Conservation (phyloP, 2,113 vertebrate genomes). For the Genyomyrus donnyi region DNA sequence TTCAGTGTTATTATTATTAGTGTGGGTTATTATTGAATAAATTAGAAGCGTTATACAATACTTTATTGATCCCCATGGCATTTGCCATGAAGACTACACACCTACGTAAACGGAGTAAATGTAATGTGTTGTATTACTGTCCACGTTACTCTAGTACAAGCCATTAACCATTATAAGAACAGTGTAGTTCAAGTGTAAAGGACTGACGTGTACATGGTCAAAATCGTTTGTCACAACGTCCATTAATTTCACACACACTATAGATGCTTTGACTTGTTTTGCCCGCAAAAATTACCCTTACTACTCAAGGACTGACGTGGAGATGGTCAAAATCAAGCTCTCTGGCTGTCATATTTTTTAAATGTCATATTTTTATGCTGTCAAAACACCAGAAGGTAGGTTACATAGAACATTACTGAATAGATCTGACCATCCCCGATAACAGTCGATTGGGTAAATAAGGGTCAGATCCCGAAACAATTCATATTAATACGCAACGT, state of each 20-base stretch:
- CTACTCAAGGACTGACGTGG: background rate
- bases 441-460: background rate
- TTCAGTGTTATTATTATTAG: background rate
- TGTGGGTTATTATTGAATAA: background rate
- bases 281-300: background rate
- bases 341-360: background rate
- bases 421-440: background rate
- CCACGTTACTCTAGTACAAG: no score
- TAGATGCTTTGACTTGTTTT: background rate
- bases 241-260: background rate
- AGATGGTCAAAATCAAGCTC: background rate
- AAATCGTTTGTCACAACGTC: background rate
- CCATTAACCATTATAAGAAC: no score
- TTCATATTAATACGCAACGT: background rate
- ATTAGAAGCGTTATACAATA: background rate
- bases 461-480: background rate
- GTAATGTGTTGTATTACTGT: no score
- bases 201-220: no score
- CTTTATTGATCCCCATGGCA: no score
- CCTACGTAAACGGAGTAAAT: no score
- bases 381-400: background rate
- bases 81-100: no score
- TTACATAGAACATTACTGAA: background rate
- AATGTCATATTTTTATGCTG: background rate
- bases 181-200: no score